Evolutionary conservation across 2,797 vertebrate genomes (phyloP), one percentile per base, ranked within the genome.

Genomic region (Gambusia yucatana): DNA sequence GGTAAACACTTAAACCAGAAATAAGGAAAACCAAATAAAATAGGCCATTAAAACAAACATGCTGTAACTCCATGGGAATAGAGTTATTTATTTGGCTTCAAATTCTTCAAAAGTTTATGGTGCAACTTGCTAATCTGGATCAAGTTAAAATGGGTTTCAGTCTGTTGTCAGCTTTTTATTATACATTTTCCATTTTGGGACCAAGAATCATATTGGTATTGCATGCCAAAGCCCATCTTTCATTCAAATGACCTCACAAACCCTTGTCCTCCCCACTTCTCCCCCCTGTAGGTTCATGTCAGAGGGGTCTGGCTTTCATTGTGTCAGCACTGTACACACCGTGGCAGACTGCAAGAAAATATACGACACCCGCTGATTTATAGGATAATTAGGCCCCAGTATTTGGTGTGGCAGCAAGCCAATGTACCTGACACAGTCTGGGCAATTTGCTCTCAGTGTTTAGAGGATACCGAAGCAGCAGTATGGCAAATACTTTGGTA

Each of bases 281-380:
- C 80, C 70, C 72, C 69, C 30, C 46, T 77, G 48, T 76, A 81
- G 79, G 73, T 82, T 82, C 74, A 78, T 86, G 86, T 89, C 79
- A 84, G 80, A 85, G 79, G 65, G 85, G 77, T 88, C 93, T 93
- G 94, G 91, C 86, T 93, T 93, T 93, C 81, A 87, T 87, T 92
- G 87, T 90, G 86, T 93, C 88, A 91, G 83, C 84, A 73, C 85
- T 80, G 77, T 78, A 89, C 81, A 89, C 88, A 90, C 86, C 83
- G 85, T 81, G 82, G 87, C 82, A 83, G 84, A 81, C 88, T 78
- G 76, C 80, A 71, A 73, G 82, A 92, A 93, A 93, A 91, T 92
- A 92, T 77, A 87, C 67, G 87, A 90, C 88, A 90, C 89, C 81
- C 84, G 72, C 89, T 95, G 94, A 95, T 95, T 96, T 95, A 95